A percentile compares a stretch with the other conserved stretches of the same genome.
phyloP scores from a whole-genome alignment of 2,113 vertebrate species.

The Accipiter virgatus region DNA sequence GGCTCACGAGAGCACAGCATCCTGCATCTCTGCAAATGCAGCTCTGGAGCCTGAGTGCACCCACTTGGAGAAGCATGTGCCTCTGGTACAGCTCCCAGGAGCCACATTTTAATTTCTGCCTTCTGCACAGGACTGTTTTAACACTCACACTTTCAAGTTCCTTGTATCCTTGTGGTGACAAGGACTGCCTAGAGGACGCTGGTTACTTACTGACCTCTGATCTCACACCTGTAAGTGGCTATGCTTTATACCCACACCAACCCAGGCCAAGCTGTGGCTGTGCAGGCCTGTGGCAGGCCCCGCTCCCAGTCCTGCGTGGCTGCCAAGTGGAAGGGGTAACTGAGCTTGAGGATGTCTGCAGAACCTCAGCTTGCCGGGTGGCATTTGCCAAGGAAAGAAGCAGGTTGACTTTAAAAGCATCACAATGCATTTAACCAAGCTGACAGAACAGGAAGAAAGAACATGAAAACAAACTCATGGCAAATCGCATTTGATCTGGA shows the following conservation, averaged over 20 bases:
- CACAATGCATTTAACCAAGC: neutral
- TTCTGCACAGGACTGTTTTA: neutral
- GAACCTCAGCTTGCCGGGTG: neutral
- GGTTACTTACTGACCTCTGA: neutral
- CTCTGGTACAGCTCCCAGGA: neutral
- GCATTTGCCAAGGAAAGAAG: neutral
- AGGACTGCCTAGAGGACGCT: neutral
- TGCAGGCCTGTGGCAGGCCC: neutral
- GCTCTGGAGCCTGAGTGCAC: neutral
- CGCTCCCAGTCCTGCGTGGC: fast-evolving
- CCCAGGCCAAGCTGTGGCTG: neutral
- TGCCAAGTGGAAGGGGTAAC: neutral
- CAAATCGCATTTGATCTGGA: constrained; percentile 51
- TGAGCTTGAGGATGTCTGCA: neutral
- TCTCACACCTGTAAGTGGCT: neutral
- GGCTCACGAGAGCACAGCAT: neutral
- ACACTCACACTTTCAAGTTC: neutral
- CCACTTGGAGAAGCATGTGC: neutral
- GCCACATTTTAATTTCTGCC: neutral
- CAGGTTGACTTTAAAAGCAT: constrained; percentile 10
- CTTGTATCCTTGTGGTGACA: neutral
- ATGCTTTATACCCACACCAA: neutral
- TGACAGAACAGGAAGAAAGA: neutral
- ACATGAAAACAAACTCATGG: neutral
- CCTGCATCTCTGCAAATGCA: fast-evolving